Evolutionary conservation across 1,140 invertebrate species (phyloP), one percentile per base, ranked within the genome.

Genomic region (Drosophila ficusphila): DNA sequence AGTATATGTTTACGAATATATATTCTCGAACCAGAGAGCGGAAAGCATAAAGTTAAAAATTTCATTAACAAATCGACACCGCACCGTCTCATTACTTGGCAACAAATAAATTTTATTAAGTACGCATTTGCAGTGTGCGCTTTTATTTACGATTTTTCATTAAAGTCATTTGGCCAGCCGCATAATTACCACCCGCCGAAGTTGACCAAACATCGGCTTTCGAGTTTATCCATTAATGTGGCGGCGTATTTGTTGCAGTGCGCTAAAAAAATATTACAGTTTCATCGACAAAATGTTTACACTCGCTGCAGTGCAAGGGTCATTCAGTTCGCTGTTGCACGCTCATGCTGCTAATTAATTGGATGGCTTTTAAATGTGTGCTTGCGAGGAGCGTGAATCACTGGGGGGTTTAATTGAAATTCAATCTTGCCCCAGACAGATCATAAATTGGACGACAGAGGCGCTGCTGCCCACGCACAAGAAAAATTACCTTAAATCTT

Each of bases 91-190:
- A 48, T 60, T 76, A 44, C 36, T 64, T 16, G 33, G 31, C 53
- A 64, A 72, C 79, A 75, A 67, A 81, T 81, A 81, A 81, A 81
- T 81, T 81, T 52, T 72, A 72, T 81, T 76, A 81, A 76, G 77
- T 76, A 68, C 52, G 16, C 21, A 8, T 74, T 64, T 48, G 41
- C 29, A 21, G 38, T 33, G 39, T 19, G 19, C 11, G 2, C 5
- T 54, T 82, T 79, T 82, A 82, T 83, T 82, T 83, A 82, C 73
- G 70, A 57, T 71, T 74, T 81, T 82, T 82, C 78, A 83, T 83
- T 83, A 83, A 77, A 64, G 52, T 52, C 58, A 74, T 56, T 54
- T 33, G 41, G 19, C 33, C 19, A 16, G 27, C 49, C 25, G 33
- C 49, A 31, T 65, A 49, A 48, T 48, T 27, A 18, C 48, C 48